A percentile compares a stretch with the other conserved stretches of the same genome.
Conservation (phyloP, 2,888 invertebrate species). For the Drosophila testacea region DNA sequence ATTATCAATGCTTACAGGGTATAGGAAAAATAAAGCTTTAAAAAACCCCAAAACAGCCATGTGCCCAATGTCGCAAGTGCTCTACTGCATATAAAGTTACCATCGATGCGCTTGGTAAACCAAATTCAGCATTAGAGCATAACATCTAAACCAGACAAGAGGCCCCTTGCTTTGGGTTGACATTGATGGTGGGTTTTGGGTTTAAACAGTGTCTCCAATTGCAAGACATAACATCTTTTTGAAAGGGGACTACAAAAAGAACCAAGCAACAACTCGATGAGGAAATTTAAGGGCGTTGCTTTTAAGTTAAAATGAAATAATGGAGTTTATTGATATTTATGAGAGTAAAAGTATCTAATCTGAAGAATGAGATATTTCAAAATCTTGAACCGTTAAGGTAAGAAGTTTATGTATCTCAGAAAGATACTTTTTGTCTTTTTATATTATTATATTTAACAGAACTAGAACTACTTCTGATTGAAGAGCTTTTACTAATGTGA, state of each 20-base stretch:
- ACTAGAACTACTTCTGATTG: too few species aligned
- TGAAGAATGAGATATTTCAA: too few species aligned
- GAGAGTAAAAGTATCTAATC: background rate
- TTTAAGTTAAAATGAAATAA: background rate
- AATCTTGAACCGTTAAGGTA: too few species aligned
- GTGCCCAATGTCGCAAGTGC: conserved; percentile 70
- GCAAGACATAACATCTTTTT: conserved; percentile 27
- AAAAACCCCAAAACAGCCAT: conserved; percentile 52
- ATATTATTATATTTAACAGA: too few species aligned
- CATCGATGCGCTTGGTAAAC: conserved; percentile 56
- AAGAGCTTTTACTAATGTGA: too few species aligned
- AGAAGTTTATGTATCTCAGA: too few species aligned
- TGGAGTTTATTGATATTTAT: background rate
- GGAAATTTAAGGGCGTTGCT: conserved; percentile 6
- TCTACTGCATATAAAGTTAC: conserved; percentile 61
- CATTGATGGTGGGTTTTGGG: conserved; percentile 64
- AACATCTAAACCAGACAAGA: conserved; percentile 30
- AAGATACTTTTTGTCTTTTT: too few species aligned
- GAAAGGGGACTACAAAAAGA: conserved; percentile 5
- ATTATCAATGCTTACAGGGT: background rate
- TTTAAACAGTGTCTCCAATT: conserved; percentile 49
- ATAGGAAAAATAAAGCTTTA: background rate
- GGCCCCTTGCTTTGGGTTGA: conserved; percentile 46
- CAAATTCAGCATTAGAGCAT: conserved; percentile 29
- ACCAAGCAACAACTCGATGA: conserved; percentile 6